Evolutionary conservation across 2,888 invertebrate genomes (phyloP), one percentile per base, ranked within the genome.

Genomic region (Eilema sororculum): DNA sequence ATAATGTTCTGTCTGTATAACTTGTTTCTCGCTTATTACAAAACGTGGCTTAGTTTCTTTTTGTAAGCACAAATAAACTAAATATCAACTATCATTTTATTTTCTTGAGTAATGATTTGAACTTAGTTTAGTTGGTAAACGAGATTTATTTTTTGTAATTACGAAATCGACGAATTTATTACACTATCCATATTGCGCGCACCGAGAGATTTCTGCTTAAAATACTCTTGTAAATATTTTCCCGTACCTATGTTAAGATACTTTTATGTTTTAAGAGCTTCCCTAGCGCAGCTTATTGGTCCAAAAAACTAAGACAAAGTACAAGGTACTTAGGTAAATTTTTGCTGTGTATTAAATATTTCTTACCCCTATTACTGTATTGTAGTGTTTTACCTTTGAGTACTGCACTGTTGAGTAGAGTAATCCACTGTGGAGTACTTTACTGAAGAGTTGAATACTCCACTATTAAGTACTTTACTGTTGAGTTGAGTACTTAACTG

Each of bases 281-380:
- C 76, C 78, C 74, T 79, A 74, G 77, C 76, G 78, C 76, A 69
- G 78, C 70, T 76, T 72, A 76, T 74, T 57, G 71, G 74, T 78
- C 75, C 74, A 74, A 62, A 77, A 74, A 76, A 79, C 74, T 78
- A 76, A 78, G 76, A 74, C 66, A 78, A 68, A 80, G 84, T 84
- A 85, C 85, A 81, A 83, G 76, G 72, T 79, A 83, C 75, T 75
- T 75, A 79, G 73, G 68, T 76, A 28, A 67, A 72, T 74, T 67
- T 60, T 72, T 67, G 63, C 72, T 61, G 64, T 66, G 63, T 67
- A 66, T 65, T 71, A 63, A 25, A 41, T 70, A 58, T 72, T 65
- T 37, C 30, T 22, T 65, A 61, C 28, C 16, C 22, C 57, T 72
- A 67, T 61, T 25, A 62, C 56, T n/a, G 46, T 71, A 41, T 46